These are phyloP conservation scores for Diprion similis DNA, from an alignment of 1,140 invertebrate genomes.

Conservation along the genomic window DNA sequence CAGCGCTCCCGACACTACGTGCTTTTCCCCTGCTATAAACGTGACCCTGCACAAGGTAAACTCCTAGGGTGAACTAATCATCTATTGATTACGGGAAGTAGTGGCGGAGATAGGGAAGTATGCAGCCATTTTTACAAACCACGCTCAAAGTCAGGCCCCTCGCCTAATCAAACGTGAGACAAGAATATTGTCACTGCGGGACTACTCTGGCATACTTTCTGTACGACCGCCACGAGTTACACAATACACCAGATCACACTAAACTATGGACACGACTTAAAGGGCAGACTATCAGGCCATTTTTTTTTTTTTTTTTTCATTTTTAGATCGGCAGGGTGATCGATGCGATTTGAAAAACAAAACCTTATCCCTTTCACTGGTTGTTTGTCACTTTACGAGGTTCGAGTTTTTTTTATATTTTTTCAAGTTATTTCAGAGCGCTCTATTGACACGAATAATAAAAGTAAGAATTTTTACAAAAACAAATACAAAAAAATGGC, in stretches of 20 bases:
- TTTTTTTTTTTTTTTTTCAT: neutral
- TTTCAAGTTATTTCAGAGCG: too few species aligned
- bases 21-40: slow-evolving; percentile 27
- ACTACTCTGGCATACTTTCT: neutral
- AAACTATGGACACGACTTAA: neutral
- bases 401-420: neutral
- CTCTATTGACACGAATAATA: neutral
- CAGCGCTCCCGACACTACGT: slow-evolving; percentile 61
- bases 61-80: slow-evolving; percentile 1
- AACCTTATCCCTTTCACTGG: too few species aligned
- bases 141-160: too few species aligned
- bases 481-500: neutral
- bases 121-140: too few species aligned
- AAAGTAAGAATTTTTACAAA: neutral
- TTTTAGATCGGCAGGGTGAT: too few species aligned
- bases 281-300: neutral
- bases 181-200: too few species aligned
- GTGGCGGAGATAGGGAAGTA: neutral
- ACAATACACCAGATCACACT: slow-evolving; percentile 5
- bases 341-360: too few species aligned
- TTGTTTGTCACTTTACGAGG: too few species aligned
- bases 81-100: neutral
- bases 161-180: too few species aligned
- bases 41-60: neutral
- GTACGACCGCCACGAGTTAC: neutral